A percentile compares a stretch with the other conserved stretches of the same genome.
Evolutionary conservation across 2,797 vertebrate genomes (phyloP).

Genomic region (Poeciliopsis turneri): DNA sequence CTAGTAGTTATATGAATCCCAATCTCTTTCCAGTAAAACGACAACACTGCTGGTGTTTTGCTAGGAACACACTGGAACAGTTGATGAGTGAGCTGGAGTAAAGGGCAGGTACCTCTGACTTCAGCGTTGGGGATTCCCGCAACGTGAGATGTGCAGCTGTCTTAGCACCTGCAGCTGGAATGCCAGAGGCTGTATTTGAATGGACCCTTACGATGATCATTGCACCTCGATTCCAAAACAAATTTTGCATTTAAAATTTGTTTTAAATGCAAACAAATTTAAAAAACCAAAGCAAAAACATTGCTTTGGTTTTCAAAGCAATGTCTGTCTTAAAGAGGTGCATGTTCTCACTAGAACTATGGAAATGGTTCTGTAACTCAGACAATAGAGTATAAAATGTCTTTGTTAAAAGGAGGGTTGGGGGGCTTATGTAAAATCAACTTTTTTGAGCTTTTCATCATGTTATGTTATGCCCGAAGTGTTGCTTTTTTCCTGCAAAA

Average conservation of each 20-base stretch:
- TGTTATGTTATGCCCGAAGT: no score
- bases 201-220: slow-evolving; percentile 2
- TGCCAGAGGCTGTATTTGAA: slow-evolving; percentile 40
- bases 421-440: no score
- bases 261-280: no score
- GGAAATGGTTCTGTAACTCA: no score
- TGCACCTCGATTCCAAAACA: neutral
- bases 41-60: neutral
- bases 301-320: no score
- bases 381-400: no score
- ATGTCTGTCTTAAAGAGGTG: slow-evolving; percentile 4
- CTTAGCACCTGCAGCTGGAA: slow-evolving; percentile 31
- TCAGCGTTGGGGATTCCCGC: slow-evolving; percentile 39
- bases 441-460: no score
- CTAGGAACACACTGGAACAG: neutral
- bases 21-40: neutral
- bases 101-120: slow-evolving; percentile 26
- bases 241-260: slow-evolving; percentile 1
- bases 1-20: neutral
- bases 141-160: slow-evolving; percentile 17
- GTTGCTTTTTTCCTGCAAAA: no score
- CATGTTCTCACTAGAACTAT: no score
- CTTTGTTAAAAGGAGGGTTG: no score
- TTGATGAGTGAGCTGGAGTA: neutral
- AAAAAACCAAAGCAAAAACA: no score